Evolutionary conservation across 2,113 vertebrate genomes (phyloP), one percentile per base, ranked within the genome.

Genomic region (Mystacornis crossleyi): DNA sequence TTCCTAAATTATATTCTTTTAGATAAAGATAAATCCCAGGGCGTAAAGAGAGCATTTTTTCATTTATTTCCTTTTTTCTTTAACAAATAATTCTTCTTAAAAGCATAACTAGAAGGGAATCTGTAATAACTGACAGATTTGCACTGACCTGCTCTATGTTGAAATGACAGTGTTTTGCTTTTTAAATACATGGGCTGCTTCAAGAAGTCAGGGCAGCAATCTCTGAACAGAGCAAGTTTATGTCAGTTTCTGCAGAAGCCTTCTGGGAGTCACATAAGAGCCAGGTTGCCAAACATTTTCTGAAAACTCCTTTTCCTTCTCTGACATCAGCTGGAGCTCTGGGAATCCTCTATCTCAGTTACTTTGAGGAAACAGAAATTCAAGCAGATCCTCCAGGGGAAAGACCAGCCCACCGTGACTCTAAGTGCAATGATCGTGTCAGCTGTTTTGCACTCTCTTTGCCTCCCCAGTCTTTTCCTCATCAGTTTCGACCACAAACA

Each of bases 371-470:
- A 51, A 48, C 10, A 43, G 29, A 72, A 79, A 72, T 75, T 77
- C 4, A 43, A 69, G 28, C n/a, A 87, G 31, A 53, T 14, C 21
- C 43, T 58, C 13, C 14, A 48, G 19, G 31, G n/a, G 40, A 72
- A 81, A 60, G 50, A 72, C 19, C 2, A 25, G 7, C 28, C 45
- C 21, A 57, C 21, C 3, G 1, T 70, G 31, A 5, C 60, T 94
- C 50, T 36, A 42, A 45, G 9, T 1, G 5, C 28, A 57, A 18
- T 3, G 3, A 28, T 61, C 3, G 0, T 28, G 34, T 42, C 26
- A 23, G 24, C 79, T 84, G 34, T 40, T 84, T 89, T 91, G 33
- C 36, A 24, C 5, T 58, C 40, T 50, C 6, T 83, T 74, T 34
- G 5, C 5, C 13, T 14, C 1, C 9, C 4, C 9, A 8, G 13